Percentiles rank a stretch among this genome's conserved stretches.
Conservation (phyloP, 2,797 vertebrate species). For the Macropus fuliginosus region DNA sequence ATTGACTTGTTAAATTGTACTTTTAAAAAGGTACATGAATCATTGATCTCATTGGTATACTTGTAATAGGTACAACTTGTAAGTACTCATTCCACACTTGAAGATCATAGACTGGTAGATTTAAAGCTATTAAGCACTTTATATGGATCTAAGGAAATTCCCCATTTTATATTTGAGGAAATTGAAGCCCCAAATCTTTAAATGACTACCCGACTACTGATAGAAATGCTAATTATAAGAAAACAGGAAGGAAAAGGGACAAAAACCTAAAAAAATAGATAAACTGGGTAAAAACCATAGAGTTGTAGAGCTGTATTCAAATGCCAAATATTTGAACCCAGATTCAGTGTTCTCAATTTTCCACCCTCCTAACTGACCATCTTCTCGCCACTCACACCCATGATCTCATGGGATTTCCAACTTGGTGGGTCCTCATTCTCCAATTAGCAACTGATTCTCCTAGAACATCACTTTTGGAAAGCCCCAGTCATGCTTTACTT, state of each 20-base stretch:
- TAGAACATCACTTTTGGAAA: background rate
- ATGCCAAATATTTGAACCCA: background rate
- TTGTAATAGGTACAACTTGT: background rate
- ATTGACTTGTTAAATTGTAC: background rate
- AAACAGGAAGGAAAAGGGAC: background rate
- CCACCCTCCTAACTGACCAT: background rate
- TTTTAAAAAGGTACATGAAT: background rate
- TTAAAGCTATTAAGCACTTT: background rate
- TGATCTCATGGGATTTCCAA: background rate
- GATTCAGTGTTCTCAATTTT: background rate
- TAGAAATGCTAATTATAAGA: background rate
- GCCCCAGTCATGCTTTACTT: background rate
- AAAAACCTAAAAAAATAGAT: background rate
- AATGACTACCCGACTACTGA: background rate
- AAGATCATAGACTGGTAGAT: background rate
- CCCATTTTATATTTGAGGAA: background rate
- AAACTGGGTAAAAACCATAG: background rate
- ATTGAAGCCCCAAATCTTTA: background rate
- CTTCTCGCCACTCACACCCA: background rate
- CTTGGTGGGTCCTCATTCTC: background rate
- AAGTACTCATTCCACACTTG: background rate
- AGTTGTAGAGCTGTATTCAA: background rate
- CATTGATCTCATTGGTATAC: background rate
- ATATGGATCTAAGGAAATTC: background rate
- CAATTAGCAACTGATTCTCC: background rate